Base-by-base conservation (phyloP, 2,797 vertebrate species). In the Atherinosoma microstoma region DNA sequence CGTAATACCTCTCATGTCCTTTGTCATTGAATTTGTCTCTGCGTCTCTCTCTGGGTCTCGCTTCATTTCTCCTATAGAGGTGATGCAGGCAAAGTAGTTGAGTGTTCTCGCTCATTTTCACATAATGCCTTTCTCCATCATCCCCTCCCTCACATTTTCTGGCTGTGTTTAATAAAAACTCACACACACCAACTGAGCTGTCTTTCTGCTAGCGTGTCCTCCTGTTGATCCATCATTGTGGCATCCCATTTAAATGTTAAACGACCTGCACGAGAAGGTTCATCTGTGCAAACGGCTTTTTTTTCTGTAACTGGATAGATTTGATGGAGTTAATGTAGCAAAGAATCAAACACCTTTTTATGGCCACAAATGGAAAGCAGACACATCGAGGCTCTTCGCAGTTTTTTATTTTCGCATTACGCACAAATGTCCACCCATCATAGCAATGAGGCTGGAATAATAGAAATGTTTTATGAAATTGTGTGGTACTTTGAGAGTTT, bases 171-270 rank as follows among this genome's bases (percentile, higher is more conserved):
- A 30, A 80, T 85, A 86, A 75, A 83, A 86, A 73, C 70, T 65
- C 71, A 58, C 58, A 20, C 70, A 75, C 60, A 38, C 40, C 27
- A 2, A 45, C 65, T 16, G 49, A 76, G 79, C 75, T 71, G 75
- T 79, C 69, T 75, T 72, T 83, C 78, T 89, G 75, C 83, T 85
- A 76, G 85, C 35, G 4, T 1, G 49, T 81, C 63, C 64, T 77
- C 75, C 42, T 40, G 73, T 84, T 85, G 84, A 88, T 89, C 77
- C 79, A 80, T 92, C 80, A 80, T 87, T 2, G 56, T 72, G 77
- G 80, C 75, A 80, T 79, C 57, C 84, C 75, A 90, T 90, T 90
- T 84, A 78, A 82, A 88, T 76, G 77, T 87, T 86, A 78, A 90
- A 88, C 49, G 75, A 89, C 71, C 81, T 53, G 67, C 72, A 18